These are phyloP conservation scores for Passer domesticus DNA, from an alignment of 2,113 vertebrate genomes.

Conservation along the genomic window DNA sequence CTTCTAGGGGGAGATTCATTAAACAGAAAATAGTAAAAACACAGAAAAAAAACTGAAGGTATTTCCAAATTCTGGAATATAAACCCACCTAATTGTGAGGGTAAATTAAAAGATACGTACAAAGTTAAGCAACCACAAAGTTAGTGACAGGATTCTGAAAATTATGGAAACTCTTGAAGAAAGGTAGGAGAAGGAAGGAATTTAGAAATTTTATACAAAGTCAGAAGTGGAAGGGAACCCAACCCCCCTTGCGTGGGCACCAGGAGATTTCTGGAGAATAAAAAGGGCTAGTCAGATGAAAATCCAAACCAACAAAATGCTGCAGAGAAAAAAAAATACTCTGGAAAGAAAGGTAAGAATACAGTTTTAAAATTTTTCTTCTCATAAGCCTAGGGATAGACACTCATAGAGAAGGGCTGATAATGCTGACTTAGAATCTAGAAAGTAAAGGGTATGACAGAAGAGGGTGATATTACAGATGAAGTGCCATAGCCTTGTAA, in stretches of 20 bases:
- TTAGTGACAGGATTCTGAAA: not conserved
- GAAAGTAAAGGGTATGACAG: not conserved
- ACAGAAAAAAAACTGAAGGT: not conserved
- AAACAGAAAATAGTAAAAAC: not conserved
- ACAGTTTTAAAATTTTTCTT: not conserved
- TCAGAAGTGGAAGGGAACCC: not conserved
- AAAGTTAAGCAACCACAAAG: not conserved
- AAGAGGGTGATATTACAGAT: not conserved
- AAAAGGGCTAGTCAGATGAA: not conserved
- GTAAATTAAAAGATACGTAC: not conserved
- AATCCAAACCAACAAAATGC: not conserved
- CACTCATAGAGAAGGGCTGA: not conserved
- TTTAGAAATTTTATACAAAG: not conserved
- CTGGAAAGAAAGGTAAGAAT: not conserved
- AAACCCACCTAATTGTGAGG: not conserved
- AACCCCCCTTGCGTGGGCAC: not conserved
- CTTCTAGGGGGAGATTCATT: not conserved
- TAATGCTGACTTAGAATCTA: not conserved
- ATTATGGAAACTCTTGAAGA: not conserved
- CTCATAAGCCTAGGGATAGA: not conserved
- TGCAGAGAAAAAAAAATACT: not conserved
- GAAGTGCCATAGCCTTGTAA: not conserved
- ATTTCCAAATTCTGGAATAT: not conserved
- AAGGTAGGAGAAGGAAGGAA: not conserved
- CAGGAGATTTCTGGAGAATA: not conserved